Base-by-base conservation (phyloP, 64 coral and sea anemone genomes). In the Acropora yongei region DNA sequence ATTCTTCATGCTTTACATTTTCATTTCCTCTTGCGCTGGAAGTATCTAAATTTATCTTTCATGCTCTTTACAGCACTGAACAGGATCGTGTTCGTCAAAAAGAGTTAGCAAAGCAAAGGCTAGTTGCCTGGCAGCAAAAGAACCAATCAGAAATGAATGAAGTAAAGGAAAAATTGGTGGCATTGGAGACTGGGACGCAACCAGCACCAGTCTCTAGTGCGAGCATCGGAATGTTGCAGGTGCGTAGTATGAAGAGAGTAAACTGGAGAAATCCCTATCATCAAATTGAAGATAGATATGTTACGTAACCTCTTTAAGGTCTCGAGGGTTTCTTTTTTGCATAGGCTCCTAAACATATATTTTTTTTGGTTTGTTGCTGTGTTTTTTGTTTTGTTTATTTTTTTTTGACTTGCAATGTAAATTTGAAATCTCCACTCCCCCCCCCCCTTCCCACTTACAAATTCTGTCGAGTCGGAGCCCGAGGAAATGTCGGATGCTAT, bases 71-170 rank as follows among this genome's bases (percentile, higher is more conserved):
- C 16, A 96, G 95, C 47, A 80, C 88, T 57, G 93, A 88, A 68
- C 90, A 94, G 40, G 97, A 98, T 80, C 83, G 80, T 17, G 83
- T 89, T 47, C 77, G 97, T 5, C 97, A 98, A 66, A 90, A 93
- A 41, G 45, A 82, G 74, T 57, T 98, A 41, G 97, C 97, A n/a
- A 79, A 84, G 42, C 83, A 93, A 58, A 87, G 97, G 14, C 91
- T 98, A 14, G 91, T 88, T 44, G 75, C 94, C 16, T 89, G 97
- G 69, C 93, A 95, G 18, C 86, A 88, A 80, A 95, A 72, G 16
- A 81, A 76, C 41, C 80, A 90, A 75, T 93, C 95, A 76, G 91
- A 96, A 41, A 11, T 95, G 2, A 89, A 91, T 50, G 78, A 93
- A 91, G 90, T 89, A 19, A 92, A 96, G 58, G 88, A 93, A 5